Conservation (phyloP, 2,113 vertebrate genomes). For the Lophura nycthemera region DNA sequence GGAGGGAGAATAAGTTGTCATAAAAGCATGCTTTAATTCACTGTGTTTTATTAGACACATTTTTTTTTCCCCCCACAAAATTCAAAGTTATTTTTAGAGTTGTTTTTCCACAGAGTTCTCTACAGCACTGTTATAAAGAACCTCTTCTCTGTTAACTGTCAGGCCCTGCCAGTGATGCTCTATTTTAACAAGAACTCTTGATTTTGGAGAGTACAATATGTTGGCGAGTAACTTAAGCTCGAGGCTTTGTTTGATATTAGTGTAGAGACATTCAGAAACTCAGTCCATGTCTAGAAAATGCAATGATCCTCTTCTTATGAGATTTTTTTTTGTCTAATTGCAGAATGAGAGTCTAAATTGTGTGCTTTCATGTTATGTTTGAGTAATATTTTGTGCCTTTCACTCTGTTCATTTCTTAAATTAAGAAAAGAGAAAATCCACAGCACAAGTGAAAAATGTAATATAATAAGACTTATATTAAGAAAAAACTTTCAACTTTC, state of each 20-base stretch:
- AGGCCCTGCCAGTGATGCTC: not conserved
- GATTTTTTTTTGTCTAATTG: not conserved
- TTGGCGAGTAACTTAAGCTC: not conserved
- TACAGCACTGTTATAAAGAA: not conserved
- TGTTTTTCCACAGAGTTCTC: not conserved
- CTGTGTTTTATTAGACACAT: not conserved
- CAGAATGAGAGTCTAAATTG: not conserved
- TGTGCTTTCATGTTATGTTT: not conserved
- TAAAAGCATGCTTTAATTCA: not conserved
- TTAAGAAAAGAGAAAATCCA: not conserved
- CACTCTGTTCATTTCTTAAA: not conserved
- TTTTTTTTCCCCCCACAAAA: not conserved
- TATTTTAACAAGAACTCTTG: not conserved
- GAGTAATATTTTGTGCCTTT: not conserved
- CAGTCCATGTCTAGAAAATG: not conserved
- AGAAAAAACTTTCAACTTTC: not conserved
- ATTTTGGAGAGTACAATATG: not conserved
- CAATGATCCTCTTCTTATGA: not conserved
- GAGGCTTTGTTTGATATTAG: not conserved
- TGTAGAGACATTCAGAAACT: not conserved
- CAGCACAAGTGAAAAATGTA: not conserved
- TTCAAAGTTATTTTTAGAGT: slow-evolving; percentile 13
- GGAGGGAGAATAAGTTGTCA: not conserved
- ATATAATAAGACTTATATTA: not conserved
- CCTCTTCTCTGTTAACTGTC: not conserved